phyloP scores from a whole-genome alignment of 2,797 vertebrate genomes.

The Cossypha heuglini region DNA sequence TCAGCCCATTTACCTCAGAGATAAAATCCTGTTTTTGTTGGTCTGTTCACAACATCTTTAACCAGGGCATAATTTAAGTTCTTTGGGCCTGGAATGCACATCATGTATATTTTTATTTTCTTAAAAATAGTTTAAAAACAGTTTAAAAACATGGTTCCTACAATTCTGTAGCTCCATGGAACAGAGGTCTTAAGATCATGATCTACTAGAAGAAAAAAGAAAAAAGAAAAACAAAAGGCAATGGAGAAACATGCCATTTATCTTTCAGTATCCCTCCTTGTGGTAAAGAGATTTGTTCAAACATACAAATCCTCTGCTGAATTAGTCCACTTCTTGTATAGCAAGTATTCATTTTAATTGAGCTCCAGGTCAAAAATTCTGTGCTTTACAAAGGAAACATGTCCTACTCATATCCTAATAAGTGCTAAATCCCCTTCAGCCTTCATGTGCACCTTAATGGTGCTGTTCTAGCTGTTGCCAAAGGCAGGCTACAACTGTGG shows the following conservation, averaged over 20 bases:
- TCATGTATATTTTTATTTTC: not conserved
- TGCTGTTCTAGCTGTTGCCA: not conserved
- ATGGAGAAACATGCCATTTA: not conserved
- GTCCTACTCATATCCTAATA: not conserved
- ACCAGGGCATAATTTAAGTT: conserved; percentile 56
- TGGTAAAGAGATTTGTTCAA: not conserved
- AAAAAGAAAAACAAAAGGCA: not conserved
- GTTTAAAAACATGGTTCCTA: not conserved
- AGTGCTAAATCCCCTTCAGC: not conserved
- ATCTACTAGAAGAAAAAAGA: not conserved
- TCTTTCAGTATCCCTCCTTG: not conserved
- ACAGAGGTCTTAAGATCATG: not conserved
- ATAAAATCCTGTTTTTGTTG: conserved; percentile 57
- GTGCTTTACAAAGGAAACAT: not conserved
- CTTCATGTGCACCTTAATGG: not conserved
- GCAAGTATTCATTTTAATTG: not conserved
- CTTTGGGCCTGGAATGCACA: not conserved
- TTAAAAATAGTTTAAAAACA: not conserved
- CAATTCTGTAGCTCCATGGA: not conserved
- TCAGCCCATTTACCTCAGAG: conserved; percentile 74
- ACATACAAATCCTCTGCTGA: not conserved
- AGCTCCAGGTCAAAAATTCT: not conserved
- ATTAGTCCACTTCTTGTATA: not conserved
- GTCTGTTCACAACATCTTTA: conserved; percentile 29
- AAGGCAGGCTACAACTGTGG: not conserved